Base-by-base conservation (phyloP, 1,140 invertebrate genomes). In the Hyposmocoma kahamanoa region DNA sequence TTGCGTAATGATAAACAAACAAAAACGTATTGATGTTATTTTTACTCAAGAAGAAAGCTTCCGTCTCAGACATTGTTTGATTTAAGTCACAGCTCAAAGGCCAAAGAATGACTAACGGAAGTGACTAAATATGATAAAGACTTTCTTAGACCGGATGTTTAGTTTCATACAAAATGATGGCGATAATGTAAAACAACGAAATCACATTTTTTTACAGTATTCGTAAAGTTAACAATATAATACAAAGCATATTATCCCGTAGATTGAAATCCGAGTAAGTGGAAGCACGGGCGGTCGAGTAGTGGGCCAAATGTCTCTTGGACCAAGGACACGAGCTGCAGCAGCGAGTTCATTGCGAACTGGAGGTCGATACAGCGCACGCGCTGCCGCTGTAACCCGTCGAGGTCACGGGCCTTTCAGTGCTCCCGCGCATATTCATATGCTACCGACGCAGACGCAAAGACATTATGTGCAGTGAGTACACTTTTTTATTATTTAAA, bases 381-480 rank as follows among this genome's bases (percentile, higher is more conserved):
- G 82, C 8, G 82, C 82, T 8, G 82, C 82, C 1, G 82, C 82
- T 0, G 79, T 83, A 17, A 85, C 81, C 1, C 58, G 65, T 8
- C 59, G 64, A 4, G 79, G 79, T 11, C 77, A 81, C 39, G 81
- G 81, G 4, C 81, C 81, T 0, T 84, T 83, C 51, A 83, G 78
- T 47, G 63, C 67, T 3, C 77, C 81, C 19, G 79, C 75, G 21
- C 72, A 68, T 24, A 78, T 84, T 56, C 79, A 83, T 43, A 80
- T 84, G 72, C 57, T 81, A n/a, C 78, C 81, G 0, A 81, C 75
- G 13, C 77, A 81, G 10, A 73, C 75, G 11, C 81, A 79, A 38
- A 50, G 81, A 24, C 81, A 84, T 39, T 84, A 84, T 30, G 81
- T 84, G 3, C 81, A 82, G 81, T 84, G 57, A 67, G 73, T 80